Percentiles rank a stretch among this genome's conserved stretches.
Conservation (phyloP, 2,113 vertebrate species). For the Mesembrinibis cayennensis region DNA sequence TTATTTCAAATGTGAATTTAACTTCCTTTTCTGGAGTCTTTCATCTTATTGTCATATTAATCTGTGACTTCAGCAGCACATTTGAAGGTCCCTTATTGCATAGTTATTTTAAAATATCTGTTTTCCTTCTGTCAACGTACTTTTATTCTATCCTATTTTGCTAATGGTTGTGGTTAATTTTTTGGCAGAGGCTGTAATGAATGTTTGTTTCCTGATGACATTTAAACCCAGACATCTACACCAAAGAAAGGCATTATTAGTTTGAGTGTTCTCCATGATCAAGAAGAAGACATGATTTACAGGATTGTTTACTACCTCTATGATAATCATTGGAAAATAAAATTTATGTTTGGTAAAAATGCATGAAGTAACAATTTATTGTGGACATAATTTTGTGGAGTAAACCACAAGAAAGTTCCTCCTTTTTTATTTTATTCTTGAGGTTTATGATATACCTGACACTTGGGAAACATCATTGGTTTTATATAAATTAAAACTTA, state of each 20-base stretch:
- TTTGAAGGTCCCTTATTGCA: neutral
- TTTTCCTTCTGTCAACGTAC: neutral
- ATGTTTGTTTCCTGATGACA: neutral
- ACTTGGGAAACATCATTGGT: neutral
- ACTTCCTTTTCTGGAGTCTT: neutral
- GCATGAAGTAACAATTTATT: neutral
- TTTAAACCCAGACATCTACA: neutral
- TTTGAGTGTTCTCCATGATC: neutral
- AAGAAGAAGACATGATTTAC: neutral
- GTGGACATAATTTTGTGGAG: neutral
- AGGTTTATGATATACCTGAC: neutral
- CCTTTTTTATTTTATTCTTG: neutral
- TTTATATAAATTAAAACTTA: neutral
- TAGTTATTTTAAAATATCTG: neutral
- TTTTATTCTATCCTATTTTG: neutral
- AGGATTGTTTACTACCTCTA: neutral
- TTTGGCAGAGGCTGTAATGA: neutral
- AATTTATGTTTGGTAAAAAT: neutral
- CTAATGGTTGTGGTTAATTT: conserved; percentile 1
- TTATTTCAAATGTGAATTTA: neutral
- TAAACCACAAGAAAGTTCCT: neutral
- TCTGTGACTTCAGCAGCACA: neutral
- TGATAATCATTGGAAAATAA: neutral
- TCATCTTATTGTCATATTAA: neutral
- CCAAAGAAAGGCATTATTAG: neutral